phyloP scores from a whole-genome alignment of 2,888 invertebrate genomes.

The Melipona beecheii region DNA sequence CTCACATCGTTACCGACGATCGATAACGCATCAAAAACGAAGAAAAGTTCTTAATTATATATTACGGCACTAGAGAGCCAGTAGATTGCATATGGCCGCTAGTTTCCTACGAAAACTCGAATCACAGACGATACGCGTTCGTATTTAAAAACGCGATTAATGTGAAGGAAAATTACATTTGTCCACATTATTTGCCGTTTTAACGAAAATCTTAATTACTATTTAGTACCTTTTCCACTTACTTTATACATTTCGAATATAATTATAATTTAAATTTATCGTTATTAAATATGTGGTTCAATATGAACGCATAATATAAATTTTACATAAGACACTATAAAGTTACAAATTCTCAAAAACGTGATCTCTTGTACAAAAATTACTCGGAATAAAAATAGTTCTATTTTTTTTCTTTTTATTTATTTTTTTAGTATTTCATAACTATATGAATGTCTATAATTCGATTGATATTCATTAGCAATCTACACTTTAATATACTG shows the following conservation, averaged over 20 bases:
- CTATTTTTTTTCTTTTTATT: neutral
- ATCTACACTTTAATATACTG: constrained; percentile 17
- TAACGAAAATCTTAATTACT: constrained; percentile 2
- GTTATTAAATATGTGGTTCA: neutral
- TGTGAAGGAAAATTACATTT: constrained; percentile 22
- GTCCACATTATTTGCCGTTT: constrained; percentile 7
- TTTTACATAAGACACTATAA: neutral
- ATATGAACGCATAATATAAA: neutral
- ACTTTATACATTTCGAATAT: neutral
- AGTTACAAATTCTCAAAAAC: neutral
- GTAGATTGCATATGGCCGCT: constrained; percentile 35
- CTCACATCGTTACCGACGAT: constrained; percentile 74
- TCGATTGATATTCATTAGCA: constrained; percentile 22
- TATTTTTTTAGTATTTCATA: neutral
- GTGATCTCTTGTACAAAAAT: neutral
- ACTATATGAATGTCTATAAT: constrained; percentile 11
- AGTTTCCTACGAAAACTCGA: constrained; percentile 50
- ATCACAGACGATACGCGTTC: constrained; percentile 68
- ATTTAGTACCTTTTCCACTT: constrained; percentile 11
- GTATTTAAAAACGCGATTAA: constrained; percentile 48
- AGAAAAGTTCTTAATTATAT: constrained; percentile 61
- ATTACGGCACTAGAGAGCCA: constrained; percentile 38
- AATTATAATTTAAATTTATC: constrained; percentile 6
- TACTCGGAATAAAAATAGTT: constrained; percentile 19
- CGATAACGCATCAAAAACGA: constrained; percentile 62